Evolutionary conservation across 2,113 vertebrate species (phyloP).

Genomic region (Cinclus mexicanus): DNA sequence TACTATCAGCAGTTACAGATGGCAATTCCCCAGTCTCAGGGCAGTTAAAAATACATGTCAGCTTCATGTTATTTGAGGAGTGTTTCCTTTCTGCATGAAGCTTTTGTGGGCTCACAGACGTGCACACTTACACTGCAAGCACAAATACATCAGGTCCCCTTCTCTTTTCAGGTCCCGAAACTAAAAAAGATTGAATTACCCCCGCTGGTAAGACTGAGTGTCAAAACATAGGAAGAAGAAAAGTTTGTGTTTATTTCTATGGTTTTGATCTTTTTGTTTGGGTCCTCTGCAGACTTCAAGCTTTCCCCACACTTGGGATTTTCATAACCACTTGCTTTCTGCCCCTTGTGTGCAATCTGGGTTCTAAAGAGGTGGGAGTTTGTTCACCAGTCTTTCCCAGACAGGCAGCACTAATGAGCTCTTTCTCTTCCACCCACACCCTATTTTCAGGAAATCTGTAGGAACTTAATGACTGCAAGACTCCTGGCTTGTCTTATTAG

Average conservation of each 20-base stretch:
- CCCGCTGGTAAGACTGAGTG: neutral
- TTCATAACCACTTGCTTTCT: neutral
- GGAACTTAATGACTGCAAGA: neutral
- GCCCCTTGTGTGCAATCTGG: neutral
- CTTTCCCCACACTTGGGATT: neutral
- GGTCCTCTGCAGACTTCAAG: neutral
- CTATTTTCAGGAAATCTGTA: neutral
- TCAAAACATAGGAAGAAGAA: neutral
- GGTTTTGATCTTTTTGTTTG: neutral
- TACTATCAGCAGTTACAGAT: neutral
- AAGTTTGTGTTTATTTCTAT: neutral
- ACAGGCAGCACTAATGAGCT: neutral
- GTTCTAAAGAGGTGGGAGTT: neutral
- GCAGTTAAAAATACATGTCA: neutral
- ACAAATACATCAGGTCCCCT: neutral
- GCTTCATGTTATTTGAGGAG: neutral
- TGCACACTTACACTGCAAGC: neutral
- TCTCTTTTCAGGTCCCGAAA: neutral
- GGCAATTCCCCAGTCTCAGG: neutral
- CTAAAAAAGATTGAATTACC: neutral
- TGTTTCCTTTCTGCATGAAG: neutral
- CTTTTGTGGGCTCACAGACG: neutral
- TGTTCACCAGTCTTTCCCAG: neutral
- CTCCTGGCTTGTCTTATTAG: neutral
- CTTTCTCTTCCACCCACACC: constrained; percentile 4